These are phyloP conservation scores for Emberiza fucata DNA, from an alignment of 2,113 vertebrate species.

Conservation along the genomic window DNA sequence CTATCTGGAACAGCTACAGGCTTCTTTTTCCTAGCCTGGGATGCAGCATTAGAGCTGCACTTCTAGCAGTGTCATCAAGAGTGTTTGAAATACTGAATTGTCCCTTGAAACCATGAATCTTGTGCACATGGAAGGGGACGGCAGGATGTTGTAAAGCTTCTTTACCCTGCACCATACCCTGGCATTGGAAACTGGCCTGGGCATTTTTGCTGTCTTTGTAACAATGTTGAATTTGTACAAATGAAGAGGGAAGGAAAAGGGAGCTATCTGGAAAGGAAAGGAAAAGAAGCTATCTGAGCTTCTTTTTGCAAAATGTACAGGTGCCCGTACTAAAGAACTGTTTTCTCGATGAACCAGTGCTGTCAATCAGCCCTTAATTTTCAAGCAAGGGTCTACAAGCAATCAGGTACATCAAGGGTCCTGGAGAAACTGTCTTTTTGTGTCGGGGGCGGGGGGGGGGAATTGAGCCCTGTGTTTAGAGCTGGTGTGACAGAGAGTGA, in stretches of 20 bases:
- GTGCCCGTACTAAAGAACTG: neutral
- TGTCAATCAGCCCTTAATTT: neutral
- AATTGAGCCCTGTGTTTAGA: neutral
- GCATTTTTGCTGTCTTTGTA: neutral
- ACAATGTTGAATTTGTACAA: neutral
- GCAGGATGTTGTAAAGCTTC: neutral
- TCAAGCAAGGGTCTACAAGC: neutral
- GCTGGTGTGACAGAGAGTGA: neutral
- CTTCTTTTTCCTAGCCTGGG: neutral
- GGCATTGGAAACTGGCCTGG: neutral
- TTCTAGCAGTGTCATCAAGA: neutral
- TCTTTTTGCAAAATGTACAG: neutral
- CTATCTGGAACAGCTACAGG: neutral
- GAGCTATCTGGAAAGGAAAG: no score
- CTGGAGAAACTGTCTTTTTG: rapidly evolving
- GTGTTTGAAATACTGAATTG: neutral
- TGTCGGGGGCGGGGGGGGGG: rapidly evolving
- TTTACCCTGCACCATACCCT: rapidly evolving
- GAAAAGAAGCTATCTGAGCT: neutral
- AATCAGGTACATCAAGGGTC: neutral
- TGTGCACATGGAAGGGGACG: neutral
- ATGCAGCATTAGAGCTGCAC: neutral
- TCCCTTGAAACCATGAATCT: neutral
- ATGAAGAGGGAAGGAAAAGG: neutral
- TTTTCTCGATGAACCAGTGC: neutral